Percentiles rank a stretch among this genome's conserved stretches.
These are phyloP conservation scores for Elegia similella DNA, from an alignment of 2,888 invertebrate species.

Conservation along the genomic window DNA sequence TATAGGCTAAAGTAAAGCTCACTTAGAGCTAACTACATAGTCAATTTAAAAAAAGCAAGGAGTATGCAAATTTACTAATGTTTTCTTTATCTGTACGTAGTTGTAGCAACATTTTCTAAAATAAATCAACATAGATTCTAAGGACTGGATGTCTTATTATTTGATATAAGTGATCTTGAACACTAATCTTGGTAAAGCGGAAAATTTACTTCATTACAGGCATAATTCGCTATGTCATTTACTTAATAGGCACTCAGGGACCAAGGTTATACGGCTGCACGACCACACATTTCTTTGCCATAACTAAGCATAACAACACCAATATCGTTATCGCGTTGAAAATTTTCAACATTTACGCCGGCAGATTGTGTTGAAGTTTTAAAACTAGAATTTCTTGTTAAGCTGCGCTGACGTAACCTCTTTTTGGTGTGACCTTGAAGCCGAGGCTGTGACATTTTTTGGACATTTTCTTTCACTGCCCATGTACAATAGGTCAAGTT, in stretches of 20 bases:
- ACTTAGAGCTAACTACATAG: no score
- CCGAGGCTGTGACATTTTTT: slow-evolving; percentile 5
- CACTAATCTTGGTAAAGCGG: background rate
- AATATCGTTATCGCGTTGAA: no score
- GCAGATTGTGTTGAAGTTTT: background rate
- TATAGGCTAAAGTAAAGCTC: no score
- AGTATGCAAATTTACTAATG: no score
- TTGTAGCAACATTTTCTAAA: no score
- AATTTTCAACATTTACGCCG: no score
- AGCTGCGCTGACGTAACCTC: background rate
- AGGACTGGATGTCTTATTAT: background rate
- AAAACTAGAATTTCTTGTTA: slow-evolving; percentile 6
- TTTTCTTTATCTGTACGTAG: no score
- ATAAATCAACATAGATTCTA: no score
- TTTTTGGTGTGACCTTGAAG: background rate
- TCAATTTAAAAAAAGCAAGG: no score
- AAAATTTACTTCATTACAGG: slow-evolving; percentile 1
- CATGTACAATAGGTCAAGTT: background rate
- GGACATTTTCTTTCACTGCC: background rate
- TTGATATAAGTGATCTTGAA: background rate
- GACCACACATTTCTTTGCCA: slow-evolving; percentile 11
- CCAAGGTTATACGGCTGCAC: slow-evolving; percentile 1
- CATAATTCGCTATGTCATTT: slow-evolving; percentile 7
- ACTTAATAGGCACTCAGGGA: slow-evolving; percentile 5
- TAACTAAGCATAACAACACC: background rate